Percentiles rank a stretch among this genome's conserved stretches.
Conservation (phyloP, 2,888 invertebrate species). For the Phengaris arion region DNA sequence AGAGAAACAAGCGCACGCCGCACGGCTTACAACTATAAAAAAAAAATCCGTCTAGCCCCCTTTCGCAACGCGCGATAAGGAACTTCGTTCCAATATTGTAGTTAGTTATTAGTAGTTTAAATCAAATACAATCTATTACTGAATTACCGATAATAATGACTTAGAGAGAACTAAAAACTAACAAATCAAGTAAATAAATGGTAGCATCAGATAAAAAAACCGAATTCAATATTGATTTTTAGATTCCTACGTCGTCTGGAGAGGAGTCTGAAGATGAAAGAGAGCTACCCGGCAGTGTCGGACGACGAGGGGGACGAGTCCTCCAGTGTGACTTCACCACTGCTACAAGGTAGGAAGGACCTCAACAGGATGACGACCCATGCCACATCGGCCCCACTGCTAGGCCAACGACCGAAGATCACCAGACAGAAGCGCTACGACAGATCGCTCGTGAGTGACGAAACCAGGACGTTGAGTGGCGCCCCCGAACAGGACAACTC, state of each 20-base stretch:
- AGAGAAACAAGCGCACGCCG: too few relatives aligned
- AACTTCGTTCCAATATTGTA: too few relatives aligned
- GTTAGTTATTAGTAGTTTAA: too few relatives aligned
- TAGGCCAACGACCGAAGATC: constrained; percentile 72
- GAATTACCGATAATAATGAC: too few relatives aligned
- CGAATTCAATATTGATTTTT: constrained; percentile 35
- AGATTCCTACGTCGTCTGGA: constrained; percentile 86
- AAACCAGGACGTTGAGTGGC: constrained; percentile 66
- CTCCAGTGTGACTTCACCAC: constrained; percentile 82
- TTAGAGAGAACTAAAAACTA: too few relatives aligned
- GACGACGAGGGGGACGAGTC: constrained; percentile 81
- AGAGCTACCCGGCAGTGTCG: constrained; percentile 79
- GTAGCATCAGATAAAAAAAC: too few relatives aligned
- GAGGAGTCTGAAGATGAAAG: constrained; percentile 84
- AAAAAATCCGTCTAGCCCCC: too few relatives aligned
- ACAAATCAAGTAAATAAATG: too few relatives aligned
- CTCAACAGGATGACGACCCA: constrained; percentile 57
- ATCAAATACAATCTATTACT: too few relatives aligned
- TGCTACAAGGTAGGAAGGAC: constrained; percentile 72
- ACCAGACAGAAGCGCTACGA: constrained; percentile 71
- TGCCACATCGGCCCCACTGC: constrained; percentile 69
- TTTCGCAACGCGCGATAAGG: too few relatives aligned
- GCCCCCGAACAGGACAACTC: constrained; percentile 69
- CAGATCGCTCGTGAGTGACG: constrained; percentile 66
- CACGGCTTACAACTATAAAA: too few relatives aligned